Base-by-base conservation (phyloP, 2,797 vertebrate genomes). In the Sebastes trivittatus region DNA sequence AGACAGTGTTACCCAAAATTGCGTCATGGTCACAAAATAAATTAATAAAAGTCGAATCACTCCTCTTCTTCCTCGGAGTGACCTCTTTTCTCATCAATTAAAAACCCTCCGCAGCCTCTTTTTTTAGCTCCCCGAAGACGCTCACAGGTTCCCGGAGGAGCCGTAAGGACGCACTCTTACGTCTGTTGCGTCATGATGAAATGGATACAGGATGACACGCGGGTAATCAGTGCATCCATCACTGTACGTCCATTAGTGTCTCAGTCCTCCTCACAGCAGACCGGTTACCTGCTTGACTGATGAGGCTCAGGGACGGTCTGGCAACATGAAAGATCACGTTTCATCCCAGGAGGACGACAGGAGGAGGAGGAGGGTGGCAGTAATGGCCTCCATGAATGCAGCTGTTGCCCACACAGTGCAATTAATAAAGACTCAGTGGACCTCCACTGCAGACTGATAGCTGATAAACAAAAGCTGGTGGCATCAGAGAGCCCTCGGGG, bases 381-480 rank as follows among this genome's bases (percentile, higher is more conserved):
- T 83, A 81, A 88, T 88, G 83, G 63, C 56, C 78, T 88, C 74
- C 62, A 59, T 65, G 75, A 82, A 82, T 83, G 83, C 88, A 90
- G 90, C 91, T 92, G 91, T 86, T 65, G 59, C 77, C 72, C 78
- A 77, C 84, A 78, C 27, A 46, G 75, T 54, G 83, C 80, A 85
- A 79, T 91, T 92, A 91, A 91, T 92, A 93, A 76, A 65, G 80
- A 61, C 84, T 87, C 79, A 70, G 76, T 32, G 85, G 83, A 81
- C 46, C 77, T 14, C 6, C 63, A 14, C 82, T 77, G 60, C 64
- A 60, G 54, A 83, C 59, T 49, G 79, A 79, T 66, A 16, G 67
- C 34, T 58, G 42, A 20, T 52, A 72, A 77, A 84, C 81, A 85
- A 60, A 72, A 49, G 14, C 64, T n/a, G 30, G 20, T 78, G 23